These are phyloP conservation scores for Tretioscincus oriximinensis DNA, from an alignment of 2,113 vertebrate species.

Conservation along the genomic window DNA sequence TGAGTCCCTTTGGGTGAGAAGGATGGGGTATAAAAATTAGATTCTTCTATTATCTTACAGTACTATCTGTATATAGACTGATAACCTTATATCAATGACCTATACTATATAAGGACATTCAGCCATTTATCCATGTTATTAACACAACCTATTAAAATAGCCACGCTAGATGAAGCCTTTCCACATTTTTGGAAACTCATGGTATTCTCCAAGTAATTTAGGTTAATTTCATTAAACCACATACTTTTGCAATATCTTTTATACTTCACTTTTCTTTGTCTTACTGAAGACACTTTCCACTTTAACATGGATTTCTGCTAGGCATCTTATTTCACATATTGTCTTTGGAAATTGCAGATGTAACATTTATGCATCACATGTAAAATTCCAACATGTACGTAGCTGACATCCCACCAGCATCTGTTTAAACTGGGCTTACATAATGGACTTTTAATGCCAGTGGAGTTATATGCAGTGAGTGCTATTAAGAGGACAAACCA, in stretches of 20 bases:
- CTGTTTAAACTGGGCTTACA: constrained; percentile 85
- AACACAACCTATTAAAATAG: no score
- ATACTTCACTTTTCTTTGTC: constrained; percentile 57
- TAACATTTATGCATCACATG: constrained; percentile 68
- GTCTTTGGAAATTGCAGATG: constrained; percentile 66
- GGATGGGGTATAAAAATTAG: no score
- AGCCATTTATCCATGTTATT: no score
- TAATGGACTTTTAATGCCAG: constrained; percentile 91
- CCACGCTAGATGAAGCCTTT: no score
- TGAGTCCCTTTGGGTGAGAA: no score
- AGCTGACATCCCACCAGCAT: constrained; percentile 84
- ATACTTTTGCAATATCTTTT: constrained; percentile 23
- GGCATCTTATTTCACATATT: constrained; percentile 75
- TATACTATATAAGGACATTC: no score
- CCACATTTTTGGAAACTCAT: not conserved
- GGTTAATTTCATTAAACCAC: constrained; percentile 51
- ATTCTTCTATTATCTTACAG: no score
- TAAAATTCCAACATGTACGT: constrained; percentile 75
- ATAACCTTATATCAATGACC: no score
- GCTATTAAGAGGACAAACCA: constrained; percentile 75
- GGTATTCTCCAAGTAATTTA: constrained; percentile 32
- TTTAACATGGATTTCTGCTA: constrained; percentile 63
- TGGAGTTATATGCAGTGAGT: constrained; percentile 76
- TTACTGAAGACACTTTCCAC: constrained; percentile 67
- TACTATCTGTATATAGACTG: no score